Percentiles rank a stretch among this genome's conserved stretches.
These are phyloP conservation scores for Dasyurus viverrinus DNA, from an alignment of 2,113 vertebrate species.

Conservation along the genomic window DNA sequence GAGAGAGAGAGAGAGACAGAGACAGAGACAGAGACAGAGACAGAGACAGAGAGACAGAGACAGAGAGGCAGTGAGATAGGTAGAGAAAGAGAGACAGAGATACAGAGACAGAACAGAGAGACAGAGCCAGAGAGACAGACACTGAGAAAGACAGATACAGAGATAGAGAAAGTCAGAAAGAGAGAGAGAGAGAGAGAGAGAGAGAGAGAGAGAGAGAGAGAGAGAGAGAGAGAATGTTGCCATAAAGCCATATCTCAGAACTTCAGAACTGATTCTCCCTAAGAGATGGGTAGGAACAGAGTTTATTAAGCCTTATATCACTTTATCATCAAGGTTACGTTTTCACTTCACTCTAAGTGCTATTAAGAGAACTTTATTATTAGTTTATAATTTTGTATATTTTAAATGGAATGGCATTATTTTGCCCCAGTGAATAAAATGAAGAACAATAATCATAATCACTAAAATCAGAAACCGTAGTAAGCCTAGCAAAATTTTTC, in stretches of 20 bases:
- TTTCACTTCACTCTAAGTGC: constrained; percentile 70
- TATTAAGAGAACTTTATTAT: constrained; percentile 75
- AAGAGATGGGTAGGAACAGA: constrained; percentile 60
- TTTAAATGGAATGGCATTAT: constrained; percentile 79
- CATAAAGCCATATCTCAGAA: constrained; percentile 48
- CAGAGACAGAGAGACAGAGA: background rate
- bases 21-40: too few relatives aligned
- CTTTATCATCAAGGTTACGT: constrained; percentile 79
- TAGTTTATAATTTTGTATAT: constrained; percentile 77
- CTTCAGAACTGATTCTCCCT: constrained; percentile 62
- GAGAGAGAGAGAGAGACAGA: too few relatives aligned
- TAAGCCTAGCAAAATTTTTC: constrained; percentile 69
- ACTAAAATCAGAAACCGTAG: constrained; percentile 68
- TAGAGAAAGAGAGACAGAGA: background rate
- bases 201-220: background rate
- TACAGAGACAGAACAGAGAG: background rate
- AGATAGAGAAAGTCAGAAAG: background rate
- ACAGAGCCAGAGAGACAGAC: background rate
- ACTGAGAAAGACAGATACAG: background rate
- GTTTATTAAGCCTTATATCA: constrained; percentile 73
- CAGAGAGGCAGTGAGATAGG: background rate
- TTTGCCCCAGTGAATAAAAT: constrained; percentile 79
- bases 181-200: background rate
- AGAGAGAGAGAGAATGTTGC: constrained; percentile 26
- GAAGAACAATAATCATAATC: constrained; percentile 76